Base-by-base conservation (phyloP, 2,888 invertebrate genomes). In the Pristionchus japonicus region DNA sequence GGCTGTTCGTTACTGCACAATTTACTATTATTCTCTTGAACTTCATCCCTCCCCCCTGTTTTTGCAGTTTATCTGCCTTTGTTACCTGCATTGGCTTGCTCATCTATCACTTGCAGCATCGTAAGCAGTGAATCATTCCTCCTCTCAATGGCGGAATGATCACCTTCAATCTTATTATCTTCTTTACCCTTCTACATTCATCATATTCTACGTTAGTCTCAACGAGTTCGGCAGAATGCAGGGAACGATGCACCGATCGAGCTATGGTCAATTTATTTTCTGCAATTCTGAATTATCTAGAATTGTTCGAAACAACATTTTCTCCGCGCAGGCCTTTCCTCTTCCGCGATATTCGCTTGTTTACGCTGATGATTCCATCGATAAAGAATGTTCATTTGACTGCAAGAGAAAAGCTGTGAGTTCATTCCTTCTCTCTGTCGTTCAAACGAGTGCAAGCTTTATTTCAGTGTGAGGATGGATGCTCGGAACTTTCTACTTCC, bases 291-390 rank as follows among this genome's bases (percentile, higher is more conserved):
- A n/a, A n/a, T n/a, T n/a, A n/a, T n/a, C n/a, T n/a, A n/a, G n/a
- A n/a, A n/a, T n/a, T n/a, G n/a, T n/a, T n/a, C n/a, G n/a, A n/a
- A n/a, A n/a, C n/a, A n/a, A n/a, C n/a, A n/a, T n/a, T n/a, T n/a
- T n/a, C n/a, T n/a, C n/a, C n/a, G n/a, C n/a, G n/a, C 64, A 86
- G 86, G 86, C 86, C 15, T 86, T 86, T 67, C 86, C 86, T 43
- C 86, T 86, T 37, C 86, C 86, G 67, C 86, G 86, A 20, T 34
- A 86, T 47, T 64, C 86, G 3, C 17, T 86, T 11, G 27, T 49
- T 3, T 86, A 52, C 11, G 23, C 67, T 7, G 64, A 64, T 47
- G 86, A 86, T 31, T 52, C 52, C 15, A 31, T 67, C 20, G 61
- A 57, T 37, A 67, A 86, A n/a, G 67, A 86, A 34, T 67, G 67